A percentile compares a stretch with the other conserved stretches of the same genome.
Evolutionary conservation across 2,888 invertebrate species (phyloP).

Genomic region (Pimpla rufipes): DNA sequence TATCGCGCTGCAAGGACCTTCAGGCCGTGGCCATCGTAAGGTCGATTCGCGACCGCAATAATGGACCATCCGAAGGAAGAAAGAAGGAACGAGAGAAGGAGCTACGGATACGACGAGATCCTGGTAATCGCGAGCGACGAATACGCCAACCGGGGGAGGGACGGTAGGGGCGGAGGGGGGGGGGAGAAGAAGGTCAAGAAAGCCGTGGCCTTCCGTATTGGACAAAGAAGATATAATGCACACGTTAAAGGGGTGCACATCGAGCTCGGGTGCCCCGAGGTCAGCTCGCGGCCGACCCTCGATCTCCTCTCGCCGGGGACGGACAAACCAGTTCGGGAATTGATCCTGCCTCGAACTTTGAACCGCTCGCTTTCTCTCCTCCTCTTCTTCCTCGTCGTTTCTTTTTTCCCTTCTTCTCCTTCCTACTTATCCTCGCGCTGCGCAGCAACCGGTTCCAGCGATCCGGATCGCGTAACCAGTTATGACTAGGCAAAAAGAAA

Average conservation of each 20-base stretch:
- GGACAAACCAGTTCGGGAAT: conserved; percentile 32
- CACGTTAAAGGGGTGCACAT: not conserved
- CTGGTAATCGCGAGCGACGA: not conserved
- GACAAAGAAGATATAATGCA: conserved; percentile 19
- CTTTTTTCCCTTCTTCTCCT: conserved; percentile 11
- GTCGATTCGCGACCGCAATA: not conserved
- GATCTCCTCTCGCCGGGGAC: conserved; percentile 9
- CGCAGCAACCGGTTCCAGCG: conserved; percentile 15
- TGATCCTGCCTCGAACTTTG: conserved; percentile 34
- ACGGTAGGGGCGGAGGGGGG: no score
- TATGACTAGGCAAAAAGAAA: conserved; percentile 25
- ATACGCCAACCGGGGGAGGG: not conserved
- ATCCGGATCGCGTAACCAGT: conserved; percentile 22
- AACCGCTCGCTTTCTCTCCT: conserved; percentile 2
- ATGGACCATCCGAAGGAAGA: not conserved
- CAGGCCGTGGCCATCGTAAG: no score
- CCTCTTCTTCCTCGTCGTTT: no score
- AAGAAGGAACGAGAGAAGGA: not conserved
- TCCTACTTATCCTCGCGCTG: no score
- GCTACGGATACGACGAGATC: not conserved
- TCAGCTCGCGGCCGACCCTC: conserved; percentile 26
- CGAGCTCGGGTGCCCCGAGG: not conserved
- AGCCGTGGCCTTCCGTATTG: not conserved
- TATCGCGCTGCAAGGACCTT: no score
- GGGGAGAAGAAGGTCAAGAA: not conserved